Conservation (phyloP, 2,797 vertebrate species). For the Lacerta viridis region DNA sequence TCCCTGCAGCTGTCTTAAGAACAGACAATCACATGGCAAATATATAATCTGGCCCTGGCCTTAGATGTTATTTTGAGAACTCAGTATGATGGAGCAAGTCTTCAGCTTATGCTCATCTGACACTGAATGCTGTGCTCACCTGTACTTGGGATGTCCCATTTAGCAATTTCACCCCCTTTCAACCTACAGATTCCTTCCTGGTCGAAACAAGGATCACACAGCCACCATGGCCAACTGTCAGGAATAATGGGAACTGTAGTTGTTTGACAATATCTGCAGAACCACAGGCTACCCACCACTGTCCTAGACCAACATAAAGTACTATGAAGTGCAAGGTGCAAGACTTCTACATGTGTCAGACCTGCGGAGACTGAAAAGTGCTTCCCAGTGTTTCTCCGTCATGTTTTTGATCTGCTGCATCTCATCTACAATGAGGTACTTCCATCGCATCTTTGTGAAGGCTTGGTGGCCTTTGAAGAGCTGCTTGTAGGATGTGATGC, state of each 20-base stretch:
- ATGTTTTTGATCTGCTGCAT: slow-evolving; percentile 93
- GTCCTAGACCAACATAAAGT: not conserved
- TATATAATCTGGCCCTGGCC: not conserved
- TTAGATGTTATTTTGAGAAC: not conserved
- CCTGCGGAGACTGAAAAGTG: slow-evolving; percentile 90
- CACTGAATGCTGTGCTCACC: too few relatives aligned
- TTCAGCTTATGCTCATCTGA: not conserved
- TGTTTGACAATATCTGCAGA: not conserved
- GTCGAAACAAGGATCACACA: not conserved
- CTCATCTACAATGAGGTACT: slow-evolving; percentile 91
- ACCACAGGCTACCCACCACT: not conserved
- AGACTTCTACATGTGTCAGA: slow-evolving; percentile 52
- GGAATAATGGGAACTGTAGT: not conserved
- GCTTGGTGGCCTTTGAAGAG: slow-evolving; percentile 91
- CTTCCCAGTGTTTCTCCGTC: slow-evolving; percentile 94
- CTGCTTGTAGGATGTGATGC: slow-evolving; percentile 94
- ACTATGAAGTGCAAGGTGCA: not conserved
- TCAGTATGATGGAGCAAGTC: not conserved
- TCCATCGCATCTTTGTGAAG: slow-evolving; percentile 90
- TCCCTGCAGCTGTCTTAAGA: too few relatives aligned
- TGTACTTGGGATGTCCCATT: not conserved
- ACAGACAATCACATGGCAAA: not conserved
- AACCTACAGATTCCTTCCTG: not conserved
- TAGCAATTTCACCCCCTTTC: not conserved
- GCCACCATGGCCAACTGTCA: not conserved